A percentile compares a stretch with the other conserved stretches of the same genome.
These are phyloP conservation scores for Cliona cf. orientalis DNA, from an alignment of 37 sponge, comb jelly and placozoan genomes.

Conservation along the genomic window DNA sequence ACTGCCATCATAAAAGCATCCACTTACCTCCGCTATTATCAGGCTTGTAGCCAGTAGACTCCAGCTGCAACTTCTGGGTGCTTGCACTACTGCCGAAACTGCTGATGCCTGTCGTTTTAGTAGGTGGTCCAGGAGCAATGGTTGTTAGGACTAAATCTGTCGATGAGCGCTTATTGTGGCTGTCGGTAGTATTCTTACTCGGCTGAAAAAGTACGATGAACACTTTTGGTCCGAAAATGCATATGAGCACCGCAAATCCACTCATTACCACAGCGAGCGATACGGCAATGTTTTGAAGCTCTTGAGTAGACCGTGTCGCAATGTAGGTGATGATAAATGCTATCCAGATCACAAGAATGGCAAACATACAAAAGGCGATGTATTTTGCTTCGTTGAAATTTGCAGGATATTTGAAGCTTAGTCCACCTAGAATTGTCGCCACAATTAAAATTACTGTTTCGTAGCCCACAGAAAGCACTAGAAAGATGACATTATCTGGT, in stretches of 20 bases:
- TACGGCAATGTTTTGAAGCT: constrained; percentile 49
- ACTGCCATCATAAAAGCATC: too few species aligned
- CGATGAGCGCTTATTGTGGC: not conserved
- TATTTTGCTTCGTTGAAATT: constrained; percentile 85
- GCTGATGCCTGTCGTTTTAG: too few species aligned
- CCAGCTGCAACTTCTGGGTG: too few species aligned
- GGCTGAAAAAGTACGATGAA: constrained; percentile 64
- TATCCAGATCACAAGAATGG: constrained; percentile 66
- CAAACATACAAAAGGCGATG: constrained; percentile 63
- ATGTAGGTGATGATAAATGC: constrained; percentile 56
- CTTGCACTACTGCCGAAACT: too few species aligned
- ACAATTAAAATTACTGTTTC: constrained; percentile 55
- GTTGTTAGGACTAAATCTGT: not conserved
- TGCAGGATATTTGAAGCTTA: constrained; percentile 72
- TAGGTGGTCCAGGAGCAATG: not conserved
- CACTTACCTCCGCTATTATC: too few species aligned
- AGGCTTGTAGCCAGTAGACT: too few species aligned
- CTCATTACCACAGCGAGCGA: constrained; percentile 51
- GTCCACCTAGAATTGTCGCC: constrained; percentile 57
- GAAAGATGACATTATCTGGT: constrained; percentile 11
- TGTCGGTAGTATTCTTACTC: constrained; percentile 17
- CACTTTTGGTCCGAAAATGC: constrained; percentile 63
- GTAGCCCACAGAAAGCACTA: constrained; percentile 46
- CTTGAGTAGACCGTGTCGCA: constrained; percentile 27
- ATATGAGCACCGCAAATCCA: constrained; percentile 45